Base-by-base conservation (phyloP, 2,797 vertebrate species). In the Thunnus albacares region DNA sequence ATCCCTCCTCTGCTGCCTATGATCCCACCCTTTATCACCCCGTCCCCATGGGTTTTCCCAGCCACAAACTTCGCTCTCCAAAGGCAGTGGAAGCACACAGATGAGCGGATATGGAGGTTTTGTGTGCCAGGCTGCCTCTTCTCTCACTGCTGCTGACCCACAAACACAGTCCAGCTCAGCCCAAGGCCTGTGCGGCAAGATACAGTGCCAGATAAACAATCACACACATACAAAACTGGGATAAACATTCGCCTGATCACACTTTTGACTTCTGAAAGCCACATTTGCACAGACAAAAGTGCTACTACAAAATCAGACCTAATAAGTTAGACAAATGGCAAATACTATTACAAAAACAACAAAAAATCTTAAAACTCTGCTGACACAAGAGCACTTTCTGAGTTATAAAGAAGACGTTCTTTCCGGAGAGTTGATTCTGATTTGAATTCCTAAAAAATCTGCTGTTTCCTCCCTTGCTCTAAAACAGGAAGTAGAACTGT, bases 401-500 rank as follows among this genome's bases (percentile, higher is more conserved):
- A 57, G 30, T 56, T n/a, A 17, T 13, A 43, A 9, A 18, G 45
- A 70, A 76, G 75, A 80, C 63, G 43, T 71, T 65, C 66, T 76
- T 62, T 80, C 75, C 55, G 14, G 47, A 59, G 73, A 41, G 77
- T 59, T 71, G 58, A 75, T 88, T 87, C 64, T 87, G 83, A 93
- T 91, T 94, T 89, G 78, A 94, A 96, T 95, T 95, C 94, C 95
- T 95, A 85, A 95, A 95, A 95, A 93, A 95, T 95, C 85, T 92
- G 87, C 90, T 35, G 87, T 93, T 95, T 95, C 95, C 95, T 95
- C 90, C 85, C 83, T 77, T 9, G 82, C 87, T 88, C 81, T 89
- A 15, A 87, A 90, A 91, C 91, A 93, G 94, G 95, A 96, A 95
- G 92, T 93, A 92, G 92, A 95, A 81, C 92, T 83, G 81, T 62